Conservation (phyloP, 2,113 vertebrate species). For the Oncorhynchus kisutch region DNA sequence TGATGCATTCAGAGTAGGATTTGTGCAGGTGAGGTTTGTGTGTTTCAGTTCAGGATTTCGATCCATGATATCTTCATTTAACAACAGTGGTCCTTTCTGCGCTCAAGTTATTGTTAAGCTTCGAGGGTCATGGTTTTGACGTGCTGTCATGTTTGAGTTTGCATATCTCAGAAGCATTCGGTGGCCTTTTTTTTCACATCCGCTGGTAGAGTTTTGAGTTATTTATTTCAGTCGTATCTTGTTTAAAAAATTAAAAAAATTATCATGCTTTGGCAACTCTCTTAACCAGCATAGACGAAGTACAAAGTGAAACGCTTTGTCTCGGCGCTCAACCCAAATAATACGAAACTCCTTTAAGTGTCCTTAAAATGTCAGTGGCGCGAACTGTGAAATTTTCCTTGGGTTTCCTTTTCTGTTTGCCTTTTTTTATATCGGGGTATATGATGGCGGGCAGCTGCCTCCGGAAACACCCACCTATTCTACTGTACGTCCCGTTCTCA, state of each 20-base stretch:
- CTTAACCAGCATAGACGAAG: slow-evolving; percentile 65
- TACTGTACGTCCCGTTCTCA: slow-evolving; percentile 24
- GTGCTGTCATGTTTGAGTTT: slow-evolving; percentile 50
- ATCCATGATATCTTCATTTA: too few species aligned
- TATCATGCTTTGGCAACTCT: slow-evolving; percentile 51
- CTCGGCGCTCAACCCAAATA: slow-evolving; percentile 55
- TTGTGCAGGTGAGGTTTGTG: background rate
- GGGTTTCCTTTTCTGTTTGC: slow-evolving; percentile 37
- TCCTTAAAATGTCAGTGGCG: slow-evolving; percentile 69
- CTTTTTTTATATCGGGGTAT: slow-evolving; percentile 31
- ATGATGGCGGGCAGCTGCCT: slow-evolving; percentile 34
- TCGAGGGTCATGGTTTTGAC: slow-evolving; percentile 35
- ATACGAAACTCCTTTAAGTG: slow-evolving; percentile 78
- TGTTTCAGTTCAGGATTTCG: background rate
- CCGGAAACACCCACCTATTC: slow-evolving; percentile 27
- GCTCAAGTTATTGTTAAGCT: slow-evolving; percentile 11
- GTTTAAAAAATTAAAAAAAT: background rate
- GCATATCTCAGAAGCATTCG: slow-evolving; percentile 53
- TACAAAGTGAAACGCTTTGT: slow-evolving; percentile 55
- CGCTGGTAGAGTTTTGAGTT: slow-evolving; percentile 65
- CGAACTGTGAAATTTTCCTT: slow-evolving; percentile 44
- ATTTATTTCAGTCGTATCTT: slow-evolving; percentile 61
- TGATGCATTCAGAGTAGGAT: background rate
- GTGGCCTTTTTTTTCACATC: slow-evolving; percentile 69
- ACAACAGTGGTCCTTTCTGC: background rate